phyloP scores from a whole-genome alignment of 2,797 vertebrate genomes.

The Enteromius mattozi region DNA sequence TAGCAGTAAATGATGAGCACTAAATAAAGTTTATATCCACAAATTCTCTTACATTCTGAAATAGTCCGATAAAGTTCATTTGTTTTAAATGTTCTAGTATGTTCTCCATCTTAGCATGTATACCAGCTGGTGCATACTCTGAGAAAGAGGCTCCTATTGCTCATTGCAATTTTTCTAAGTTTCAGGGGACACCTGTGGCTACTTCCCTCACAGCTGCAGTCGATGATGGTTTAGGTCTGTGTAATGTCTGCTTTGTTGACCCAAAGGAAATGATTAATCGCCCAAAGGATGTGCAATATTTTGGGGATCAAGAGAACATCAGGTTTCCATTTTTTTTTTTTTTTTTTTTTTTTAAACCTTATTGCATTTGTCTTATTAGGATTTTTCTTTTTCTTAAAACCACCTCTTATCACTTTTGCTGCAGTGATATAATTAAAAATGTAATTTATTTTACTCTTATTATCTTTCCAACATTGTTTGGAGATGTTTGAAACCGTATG shows the following conservation, averaged over 20 bases:
- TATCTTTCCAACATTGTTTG: background rate
- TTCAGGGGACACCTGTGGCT: conserved; percentile 49
- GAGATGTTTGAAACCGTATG: background rate
- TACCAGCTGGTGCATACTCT: background rate
- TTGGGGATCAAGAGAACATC: conserved; percentile 12
- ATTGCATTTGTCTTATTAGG: background rate
- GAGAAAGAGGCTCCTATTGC: background rate
- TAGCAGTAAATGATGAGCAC: background rate
- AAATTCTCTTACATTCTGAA: background rate
- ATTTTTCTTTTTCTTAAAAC: background rate
- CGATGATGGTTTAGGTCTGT: conserved; percentile 17
- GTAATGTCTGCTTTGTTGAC: conserved; percentile 39
- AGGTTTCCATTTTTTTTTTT: background rate
- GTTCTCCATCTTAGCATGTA: background rate
- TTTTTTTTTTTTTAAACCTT: background rate
- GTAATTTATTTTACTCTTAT: background rate
- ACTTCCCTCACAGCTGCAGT: conserved; percentile 58
- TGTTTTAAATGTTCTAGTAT: background rate
- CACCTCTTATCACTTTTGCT: background rate
- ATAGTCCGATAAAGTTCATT: background rate
- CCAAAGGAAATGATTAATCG: conserved; percentile 43
- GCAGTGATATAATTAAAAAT: background rate
- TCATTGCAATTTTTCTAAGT: conserved; percentile 10
- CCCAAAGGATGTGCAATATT: conserved; percentile 25
- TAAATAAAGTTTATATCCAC: background rate